Conservation (phyloP, 2,888 invertebrate genomes). For the Ophioninae sp. region DNA sequence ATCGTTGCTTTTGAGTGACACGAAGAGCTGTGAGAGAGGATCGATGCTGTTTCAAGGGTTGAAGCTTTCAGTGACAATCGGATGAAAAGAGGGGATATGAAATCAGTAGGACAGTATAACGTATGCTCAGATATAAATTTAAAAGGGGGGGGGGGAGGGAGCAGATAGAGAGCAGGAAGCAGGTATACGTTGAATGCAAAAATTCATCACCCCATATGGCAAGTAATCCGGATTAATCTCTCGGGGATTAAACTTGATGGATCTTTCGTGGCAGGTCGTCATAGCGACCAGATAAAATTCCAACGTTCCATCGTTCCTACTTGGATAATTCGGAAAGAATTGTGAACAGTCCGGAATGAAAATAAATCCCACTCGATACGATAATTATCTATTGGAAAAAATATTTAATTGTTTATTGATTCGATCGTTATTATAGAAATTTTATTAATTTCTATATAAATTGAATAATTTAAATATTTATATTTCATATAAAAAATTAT, state of each 20-base stretch:
- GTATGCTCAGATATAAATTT: neutral
- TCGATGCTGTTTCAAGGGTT: constrained; percentile 38
- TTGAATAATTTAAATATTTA: too few species aligned
- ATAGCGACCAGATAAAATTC: constrained; percentile 45
- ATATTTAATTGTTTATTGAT: too few species aligned
- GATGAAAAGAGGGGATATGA: neutral
- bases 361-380: neutral
- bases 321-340: constrained; percentile 14
- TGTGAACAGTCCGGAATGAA: neutral
- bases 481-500: too few species aligned
- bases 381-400: too few species aligned
- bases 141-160: constrained; percentile 2
- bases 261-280: constrained; percentile 55
- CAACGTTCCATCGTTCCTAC: constrained; percentile 7
- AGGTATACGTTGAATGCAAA: constrained; percentile 54
- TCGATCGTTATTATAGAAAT: too few species aligned
- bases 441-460: too few species aligned
- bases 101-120: constrained; percentile 10
- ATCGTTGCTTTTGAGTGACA: constrained; percentile 14
- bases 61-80: neutral
- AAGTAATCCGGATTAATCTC: constrained; percentile 60
- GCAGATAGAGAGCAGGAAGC: constrained; percentile 2
- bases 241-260: constrained; percentile 50
- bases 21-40: constrained; percentile 40
- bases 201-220: constrained; percentile 56